phyloP scores from a whole-genome alignment of 2,113 vertebrate genomes.

The Microcebus jonahi region DNA sequence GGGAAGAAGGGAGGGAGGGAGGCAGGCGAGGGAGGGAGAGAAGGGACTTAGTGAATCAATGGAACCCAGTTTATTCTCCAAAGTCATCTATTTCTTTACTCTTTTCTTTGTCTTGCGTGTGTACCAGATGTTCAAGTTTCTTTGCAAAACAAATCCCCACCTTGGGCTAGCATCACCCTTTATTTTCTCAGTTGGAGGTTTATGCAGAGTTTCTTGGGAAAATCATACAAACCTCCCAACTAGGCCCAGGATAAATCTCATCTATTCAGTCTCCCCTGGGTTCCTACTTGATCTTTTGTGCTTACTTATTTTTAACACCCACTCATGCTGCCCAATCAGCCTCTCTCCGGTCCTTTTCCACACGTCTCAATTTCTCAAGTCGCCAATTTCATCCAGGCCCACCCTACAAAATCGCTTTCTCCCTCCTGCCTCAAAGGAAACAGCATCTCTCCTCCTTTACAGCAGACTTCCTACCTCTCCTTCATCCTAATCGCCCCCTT shows the following conservation, averaged over 20 bases:
- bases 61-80: background rate
- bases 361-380: background rate
- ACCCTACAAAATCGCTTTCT: background rate
- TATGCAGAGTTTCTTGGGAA: background rate
- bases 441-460: background rate
- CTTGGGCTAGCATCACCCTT: background rate
- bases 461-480: background rate
- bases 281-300: background rate
- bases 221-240: background rate
- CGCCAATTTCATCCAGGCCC: background rate
- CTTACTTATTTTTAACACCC: background rate
- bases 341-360: too few relatives aligned
- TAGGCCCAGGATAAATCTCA: background rate
- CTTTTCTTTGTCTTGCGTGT: rapidly evolving
- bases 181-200: background rate
- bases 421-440: background rate
- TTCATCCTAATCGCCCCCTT: background rate
- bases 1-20: rapidly evolving
- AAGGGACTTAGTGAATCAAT: background rate
- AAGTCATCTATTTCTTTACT: background rate
- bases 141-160: background rate
- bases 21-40: rapidly evolving
- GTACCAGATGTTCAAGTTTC: background rate
- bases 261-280: background rate
- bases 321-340: background rate